phyloP scores from a whole-genome alignment of 1,140 invertebrate genomes.

The Brachionus koreanus region DNA sequence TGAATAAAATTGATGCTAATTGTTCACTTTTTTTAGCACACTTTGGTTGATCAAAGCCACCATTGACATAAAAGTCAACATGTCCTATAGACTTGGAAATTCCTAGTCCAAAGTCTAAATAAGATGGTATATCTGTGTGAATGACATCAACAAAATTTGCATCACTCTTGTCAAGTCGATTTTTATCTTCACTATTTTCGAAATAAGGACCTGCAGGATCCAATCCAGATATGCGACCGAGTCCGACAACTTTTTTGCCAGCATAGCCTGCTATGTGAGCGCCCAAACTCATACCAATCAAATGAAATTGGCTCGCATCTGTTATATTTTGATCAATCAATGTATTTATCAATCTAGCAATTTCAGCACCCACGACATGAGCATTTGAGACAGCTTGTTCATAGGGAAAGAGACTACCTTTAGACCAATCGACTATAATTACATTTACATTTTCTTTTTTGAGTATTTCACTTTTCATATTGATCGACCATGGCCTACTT shows the following conservation, averaged over 20 bases:
- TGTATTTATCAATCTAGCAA: slow-evolving; percentile 63
- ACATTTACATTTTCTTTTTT: slow-evolving; percentile 60
- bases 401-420: slow-evolving; percentile 58
- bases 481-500: slow-evolving; percentile 46
- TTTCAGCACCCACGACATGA: slow-evolving; percentile 73
- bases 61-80: slow-evolving; percentile 50
- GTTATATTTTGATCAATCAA: slow-evolving; percentile 46
- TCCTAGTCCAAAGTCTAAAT: slow-evolving; percentile 50
- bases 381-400: slow-evolving; percentile 70
- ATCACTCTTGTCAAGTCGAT: slow-evolving; percentile 71
- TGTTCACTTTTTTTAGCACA: slow-evolving; percentile 4
- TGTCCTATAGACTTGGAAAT: slow-evolving; percentile 62
- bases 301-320: slow-evolving; percentile 61
- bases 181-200: slow-evolving; percentile 71
- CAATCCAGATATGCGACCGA: slow-evolving; percentile 68
- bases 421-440: slow-evolving; percentile 27
- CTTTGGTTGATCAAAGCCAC: slow-evolving; percentile 61
- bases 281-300: slow-evolving; percentile 84
- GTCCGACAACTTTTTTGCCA: slow-evolving; percentile 74
- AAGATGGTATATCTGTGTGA: slow-evolving; percentile 73
- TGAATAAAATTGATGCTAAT: background rate
- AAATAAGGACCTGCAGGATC: slow-evolving; percentile 75
- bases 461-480: slow-evolving; percentile 49
- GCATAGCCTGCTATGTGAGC: slow-evolving; percentile 84
- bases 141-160: slow-evolving; percentile 73